A percentile compares a stretch with the other conserved stretches of the same genome.
phyloP scores from a whole-genome alignment of 2,797 vertebrate genomes.

The Hydrolagus colliei region DNA sequence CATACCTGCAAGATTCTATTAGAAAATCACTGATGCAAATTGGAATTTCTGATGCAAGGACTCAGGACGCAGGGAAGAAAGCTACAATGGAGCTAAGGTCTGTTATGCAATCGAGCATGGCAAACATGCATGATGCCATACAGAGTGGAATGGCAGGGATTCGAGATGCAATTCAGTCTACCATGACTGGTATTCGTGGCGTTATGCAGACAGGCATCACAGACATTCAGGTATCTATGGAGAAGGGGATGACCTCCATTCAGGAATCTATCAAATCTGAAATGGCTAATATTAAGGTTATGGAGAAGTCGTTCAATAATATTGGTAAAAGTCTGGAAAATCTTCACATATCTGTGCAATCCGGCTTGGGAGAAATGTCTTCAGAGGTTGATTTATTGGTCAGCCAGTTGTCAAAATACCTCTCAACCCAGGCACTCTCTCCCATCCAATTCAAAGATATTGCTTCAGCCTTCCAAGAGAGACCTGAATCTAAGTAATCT shows the following conservation, averaged over 20 bases:
- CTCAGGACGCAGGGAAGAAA: slow-evolving; percentile 10
- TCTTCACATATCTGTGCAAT: neutral
- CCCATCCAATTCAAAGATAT: slow-evolving; percentile 13
- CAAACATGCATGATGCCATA: neutral
- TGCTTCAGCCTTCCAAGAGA: neutral
- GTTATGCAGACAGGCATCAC: neutral
- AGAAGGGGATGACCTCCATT: slow-evolving; percentile 11
- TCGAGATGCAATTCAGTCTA: neutral
- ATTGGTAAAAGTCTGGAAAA: slow-evolving; percentile 10
- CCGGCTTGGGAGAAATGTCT: neutral
- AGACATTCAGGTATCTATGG: neutral
- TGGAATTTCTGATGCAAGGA: neutral
- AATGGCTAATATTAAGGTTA: neutral
- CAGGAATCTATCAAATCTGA: slow-evolving; percentile 5
- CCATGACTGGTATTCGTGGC: neutral
- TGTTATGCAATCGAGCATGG: neutral
- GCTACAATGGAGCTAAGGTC: neutral
- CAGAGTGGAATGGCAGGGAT: neutral
- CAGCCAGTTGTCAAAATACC: neutral
- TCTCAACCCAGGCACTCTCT: neutral
- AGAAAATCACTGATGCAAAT: neutral
- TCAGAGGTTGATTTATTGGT: slow-evolving; percentile 7
- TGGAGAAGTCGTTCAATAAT: neutral
- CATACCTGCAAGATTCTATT: neutral
- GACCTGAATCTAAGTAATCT: too few relatives aligned